A percentile compares a stretch with the other conserved stretches of the same genome.
Conservation (phyloP, 2,113 vertebrate genomes). For the Scomber scombrus region DNA sequence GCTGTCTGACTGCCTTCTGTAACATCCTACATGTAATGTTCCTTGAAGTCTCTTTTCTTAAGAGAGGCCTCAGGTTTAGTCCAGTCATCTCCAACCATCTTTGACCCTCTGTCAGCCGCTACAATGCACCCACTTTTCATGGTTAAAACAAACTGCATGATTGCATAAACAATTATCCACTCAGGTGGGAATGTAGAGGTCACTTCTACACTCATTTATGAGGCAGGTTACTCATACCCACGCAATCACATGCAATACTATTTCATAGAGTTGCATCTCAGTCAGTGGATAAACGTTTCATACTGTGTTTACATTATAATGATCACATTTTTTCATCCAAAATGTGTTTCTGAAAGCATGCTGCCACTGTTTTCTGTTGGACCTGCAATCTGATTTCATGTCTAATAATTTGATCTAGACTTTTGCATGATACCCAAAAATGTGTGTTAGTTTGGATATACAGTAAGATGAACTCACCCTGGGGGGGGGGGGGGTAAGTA, state of each 20-base stretch:
- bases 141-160: constrained; percentile 57
- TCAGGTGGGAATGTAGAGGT: constrained; percentile 3
- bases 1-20: constrained; percentile 56
- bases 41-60: constrained; percentile 63
- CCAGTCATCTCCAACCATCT: constrained; percentile 39
- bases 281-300: constrained; percentile 9
- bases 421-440: constrained; percentile 16
- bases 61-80: constrained; percentile 55
- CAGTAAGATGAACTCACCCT: neutral
- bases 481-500: constrained; percentile 62
- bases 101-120: constrained; percentile 19
- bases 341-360: constrained; percentile 63
- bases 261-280: constrained; percentile 30
- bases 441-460: constrained; percentile 47
- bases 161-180: neutral
- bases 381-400: constrained; percentile 71
- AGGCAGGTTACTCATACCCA: constrained; percentile 23
- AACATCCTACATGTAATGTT: constrained; percentile 58
- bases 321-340: constrained; percentile 10
- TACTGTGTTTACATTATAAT: constrained; percentile 19
- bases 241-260: neutral
- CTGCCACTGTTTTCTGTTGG: constrained; percentile 74
- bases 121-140: constrained; percentile 30
- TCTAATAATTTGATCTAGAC: constrained; percentile 20
- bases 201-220: constrained; percentile 18